phyloP scores from a whole-genome alignment of 2,888 invertebrate species.

The Pollenia griseotomentosa region DNA sequence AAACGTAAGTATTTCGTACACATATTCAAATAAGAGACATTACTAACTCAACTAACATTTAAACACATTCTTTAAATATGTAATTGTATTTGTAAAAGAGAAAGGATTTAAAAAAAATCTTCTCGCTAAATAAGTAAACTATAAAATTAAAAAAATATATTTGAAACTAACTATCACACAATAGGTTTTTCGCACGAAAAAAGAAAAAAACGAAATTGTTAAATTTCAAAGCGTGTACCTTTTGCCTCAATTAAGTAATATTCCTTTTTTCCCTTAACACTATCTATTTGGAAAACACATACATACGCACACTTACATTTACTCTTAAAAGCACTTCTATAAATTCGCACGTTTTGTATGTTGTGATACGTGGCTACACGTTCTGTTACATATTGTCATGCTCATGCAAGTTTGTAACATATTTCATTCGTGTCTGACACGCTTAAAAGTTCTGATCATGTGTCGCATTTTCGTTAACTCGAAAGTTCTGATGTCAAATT shows the following conservation, averaged over 20 bases:
- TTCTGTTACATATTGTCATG: conserved; percentile 68
- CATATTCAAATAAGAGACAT: conserved; percentile 25
- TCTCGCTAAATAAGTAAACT: too few species aligned
- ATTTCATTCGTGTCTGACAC: conserved; percentile 59
- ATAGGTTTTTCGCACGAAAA: background rate
- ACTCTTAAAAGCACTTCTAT: background rate
- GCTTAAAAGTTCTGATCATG: conserved; percentile 67
- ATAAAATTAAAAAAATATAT: too few species aligned
- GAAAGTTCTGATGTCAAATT: conserved; percentile 54
- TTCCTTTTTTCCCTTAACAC: background rate
- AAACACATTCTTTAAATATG: background rate
- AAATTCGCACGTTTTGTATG: conserved; percentile 58
- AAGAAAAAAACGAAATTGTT: conserved; percentile 5
- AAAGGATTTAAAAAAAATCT: too few species aligned
- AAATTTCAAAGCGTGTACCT: conserved; percentile 45
- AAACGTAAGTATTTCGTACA: background rate
- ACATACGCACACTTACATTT: background rate
- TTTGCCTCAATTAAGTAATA: conserved; percentile 48
- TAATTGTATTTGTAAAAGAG: too few species aligned
- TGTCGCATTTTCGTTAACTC: conserved; percentile 40
- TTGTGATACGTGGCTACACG: conserved; percentile 67
- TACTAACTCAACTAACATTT: conserved; percentile 32
- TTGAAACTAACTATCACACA: conserved; percentile 21
- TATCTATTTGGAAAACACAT: conserved; percentile 7
- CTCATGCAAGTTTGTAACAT: conserved; percentile 69